A percentile compares a stretch with the other conserved stretches of the same genome.
Conservation (phyloP, 2,888 invertebrate species). For the Cyaniris semiargus region DNA sequence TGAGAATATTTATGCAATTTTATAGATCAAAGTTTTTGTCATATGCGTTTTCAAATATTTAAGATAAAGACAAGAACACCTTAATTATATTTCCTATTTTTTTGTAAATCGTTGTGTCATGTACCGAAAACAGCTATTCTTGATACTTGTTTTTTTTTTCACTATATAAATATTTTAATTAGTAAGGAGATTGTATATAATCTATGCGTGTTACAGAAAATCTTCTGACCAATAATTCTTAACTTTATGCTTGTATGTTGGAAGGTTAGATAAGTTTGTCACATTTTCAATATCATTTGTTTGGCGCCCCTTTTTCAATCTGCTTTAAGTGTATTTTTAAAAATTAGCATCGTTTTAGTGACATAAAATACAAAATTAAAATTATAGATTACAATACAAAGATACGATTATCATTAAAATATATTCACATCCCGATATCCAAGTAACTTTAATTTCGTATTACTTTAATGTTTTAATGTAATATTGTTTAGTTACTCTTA, state of each 20-base stretch:
- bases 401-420: conserved; percentile 7
- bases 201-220: not conserved
- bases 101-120: too few species aligned
- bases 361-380: not conserved
- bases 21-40: not conserved
- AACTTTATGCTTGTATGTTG: not conserved
- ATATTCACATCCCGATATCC: not conserved
- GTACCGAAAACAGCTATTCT: too few species aligned
- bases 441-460: not conserved
- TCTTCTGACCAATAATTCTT: not conserved
- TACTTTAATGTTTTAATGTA: conserved; percentile 24
- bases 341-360: too few species aligned
- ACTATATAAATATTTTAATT: not conserved
- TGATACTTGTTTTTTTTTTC: not conserved
- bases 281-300: conserved; percentile 12
- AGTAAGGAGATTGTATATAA: not conserved
- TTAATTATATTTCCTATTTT: too few species aligned
- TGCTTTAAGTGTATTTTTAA: not conserved
- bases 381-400: not conserved
- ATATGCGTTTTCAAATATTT: not conserved
- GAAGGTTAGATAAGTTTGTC: conserved; percentile 31
- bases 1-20: not conserved
- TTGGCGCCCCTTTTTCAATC: not conserved
- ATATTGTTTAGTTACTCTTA: conserved; percentile 36
- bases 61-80: too few species aligned